Base-by-base conservation (phyloP, 2,888 invertebrate genomes). In the Schizaphis graminum region DNA sequence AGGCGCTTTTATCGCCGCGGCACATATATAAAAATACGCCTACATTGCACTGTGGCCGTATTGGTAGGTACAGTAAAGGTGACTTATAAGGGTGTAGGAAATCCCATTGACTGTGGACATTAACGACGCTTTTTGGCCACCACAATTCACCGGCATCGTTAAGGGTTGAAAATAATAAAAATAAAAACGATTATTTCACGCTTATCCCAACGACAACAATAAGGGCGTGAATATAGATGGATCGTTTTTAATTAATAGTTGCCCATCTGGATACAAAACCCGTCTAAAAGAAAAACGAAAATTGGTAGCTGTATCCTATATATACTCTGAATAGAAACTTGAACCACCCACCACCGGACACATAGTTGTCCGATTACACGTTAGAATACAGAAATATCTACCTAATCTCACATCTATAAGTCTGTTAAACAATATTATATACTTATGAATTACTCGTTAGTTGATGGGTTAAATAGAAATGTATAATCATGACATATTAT, bases 191-290 rank as follows among this genome's bases (percentile, higher is more conserved):
- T 77, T 91, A 91, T 91, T 91, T 91, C 47, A 35, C 91, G 13
- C 24, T 67, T n/a, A 41, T 90, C 49, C 87, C n/a, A 49, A n/a
- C n/a, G 87, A 26, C 35, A 28, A 35, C 91, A 49, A 91, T 91
- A 91, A 49, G 49, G 67, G 91, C 7, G 24, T 11, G 35, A 35
- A 53, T 24, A 41, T 24, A 41, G 89, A 89, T 56, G 41, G 56
- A 35, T 89, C 89, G 89, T 41, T 56, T 89, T 89, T 89, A 89
- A 89, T 89, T 89, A 89, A 89, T 89, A 24, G 89, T 35, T 24
- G 11, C n/a, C n/a, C 41, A 26, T 24, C n/a, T 56, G 3, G 53
- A 21, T 53, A 77, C 87, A 16, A 49, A 21, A 53, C 35, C 49
- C 11, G 88, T 35, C 21, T 10, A 35, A 28, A n/a, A 53, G 88